Evolutionary conservation across 1,140 invertebrate genomes (phyloP).

Genomic region (Glossosoma conforme): DNA sequence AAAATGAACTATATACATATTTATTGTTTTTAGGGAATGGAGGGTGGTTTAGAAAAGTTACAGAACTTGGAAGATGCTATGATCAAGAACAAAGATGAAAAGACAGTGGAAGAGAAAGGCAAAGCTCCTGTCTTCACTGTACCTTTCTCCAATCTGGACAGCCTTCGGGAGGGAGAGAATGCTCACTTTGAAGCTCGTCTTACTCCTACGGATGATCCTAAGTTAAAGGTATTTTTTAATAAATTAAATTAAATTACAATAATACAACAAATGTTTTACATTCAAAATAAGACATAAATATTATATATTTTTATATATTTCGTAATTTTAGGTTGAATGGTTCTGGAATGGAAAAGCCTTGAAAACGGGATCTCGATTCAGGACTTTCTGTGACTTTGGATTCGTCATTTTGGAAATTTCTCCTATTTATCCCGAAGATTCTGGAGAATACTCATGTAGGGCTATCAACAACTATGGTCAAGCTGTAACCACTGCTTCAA

Average conservation of each 20-base stretch:
- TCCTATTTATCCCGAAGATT: conserved; percentile 91
- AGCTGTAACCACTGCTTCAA: conserved; percentile 85
- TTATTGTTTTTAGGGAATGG: conserved; percentile 69
- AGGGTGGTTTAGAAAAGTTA: conserved; percentile 86
- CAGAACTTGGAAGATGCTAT: conserved; percentile 87
- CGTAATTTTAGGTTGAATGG: conserved; percentile 73
- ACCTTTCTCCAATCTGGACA: conserved; percentile 81
- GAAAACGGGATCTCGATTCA: conserved; percentile 83
- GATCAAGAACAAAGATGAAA: conserved; percentile 65
- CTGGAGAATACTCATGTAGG: conserved; percentile 88
- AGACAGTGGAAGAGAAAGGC: conserved; percentile 63
- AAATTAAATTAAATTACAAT: background rate
- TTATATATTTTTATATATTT: conserved; percentile 1
- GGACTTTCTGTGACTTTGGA: conserved; percentile 93
- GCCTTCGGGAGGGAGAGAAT: conserved; percentile 83
- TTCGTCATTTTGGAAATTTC: conserved; percentile 93
- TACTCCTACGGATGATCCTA: conserved; percentile 90
- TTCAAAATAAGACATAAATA: too few relatives aligned
- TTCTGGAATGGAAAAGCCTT: conserved; percentile 90
- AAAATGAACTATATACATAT: conserved; percentile 8
- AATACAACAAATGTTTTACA: background rate
- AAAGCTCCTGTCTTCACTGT: conserved; percentile 88
- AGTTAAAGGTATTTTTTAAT: conserved; percentile 63
- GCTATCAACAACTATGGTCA: conserved; percentile 88
- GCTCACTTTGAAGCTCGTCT: conserved; percentile 92